Percentiles rank a stretch among this genome's conserved stretches.
phyloP scores from a whole-genome alignment of 2,888 invertebrate species.

The Sesamia inferens region DNA sequence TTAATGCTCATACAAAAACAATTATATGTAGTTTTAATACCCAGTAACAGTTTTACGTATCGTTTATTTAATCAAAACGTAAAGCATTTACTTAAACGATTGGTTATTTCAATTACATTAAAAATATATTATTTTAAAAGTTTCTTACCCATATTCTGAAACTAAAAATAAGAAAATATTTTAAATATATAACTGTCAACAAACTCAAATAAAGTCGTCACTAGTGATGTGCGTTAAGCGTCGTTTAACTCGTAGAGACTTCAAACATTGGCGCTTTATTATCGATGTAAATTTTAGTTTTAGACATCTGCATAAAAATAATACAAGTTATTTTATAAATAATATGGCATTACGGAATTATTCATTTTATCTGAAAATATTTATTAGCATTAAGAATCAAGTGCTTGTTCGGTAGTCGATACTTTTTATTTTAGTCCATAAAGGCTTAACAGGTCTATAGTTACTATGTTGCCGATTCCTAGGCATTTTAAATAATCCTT shows the following conservation, averaged over 20 bases:
- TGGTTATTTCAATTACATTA: neutral
- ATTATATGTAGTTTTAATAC: conserved; percentile 1
- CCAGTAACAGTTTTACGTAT: neutral
- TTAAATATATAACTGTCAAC: conserved; percentile 68
- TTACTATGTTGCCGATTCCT: neutral
- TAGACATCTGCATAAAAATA: neutral
- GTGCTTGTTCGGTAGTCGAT: neutral
- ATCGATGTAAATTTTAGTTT: neutral
- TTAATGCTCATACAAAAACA: conserved; percentile 7
- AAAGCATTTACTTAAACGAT: neutral
- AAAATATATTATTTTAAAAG: neutral
- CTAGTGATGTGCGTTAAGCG: conserved; percentile 26
- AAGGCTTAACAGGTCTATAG: neutral
- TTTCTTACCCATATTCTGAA: conserved; percentile 77
- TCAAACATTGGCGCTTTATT: neutral
- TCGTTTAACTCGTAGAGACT: neutral
- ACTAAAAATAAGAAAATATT: conserved; percentile 61
- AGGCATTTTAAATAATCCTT: neutral
- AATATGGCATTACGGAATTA: neutral
- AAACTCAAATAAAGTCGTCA: conserved; percentile 44
- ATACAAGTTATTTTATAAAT: neutral
- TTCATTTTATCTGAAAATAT: no score
- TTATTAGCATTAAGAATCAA: neutral
- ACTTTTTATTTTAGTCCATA: neutral
- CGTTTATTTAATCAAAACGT: neutral